Percentiles rank a stretch among this genome's conserved stretches.
Evolutionary conservation across 2,888 invertebrate species (phyloP).

Genomic region (Adelphocoris suturalis): DNA sequence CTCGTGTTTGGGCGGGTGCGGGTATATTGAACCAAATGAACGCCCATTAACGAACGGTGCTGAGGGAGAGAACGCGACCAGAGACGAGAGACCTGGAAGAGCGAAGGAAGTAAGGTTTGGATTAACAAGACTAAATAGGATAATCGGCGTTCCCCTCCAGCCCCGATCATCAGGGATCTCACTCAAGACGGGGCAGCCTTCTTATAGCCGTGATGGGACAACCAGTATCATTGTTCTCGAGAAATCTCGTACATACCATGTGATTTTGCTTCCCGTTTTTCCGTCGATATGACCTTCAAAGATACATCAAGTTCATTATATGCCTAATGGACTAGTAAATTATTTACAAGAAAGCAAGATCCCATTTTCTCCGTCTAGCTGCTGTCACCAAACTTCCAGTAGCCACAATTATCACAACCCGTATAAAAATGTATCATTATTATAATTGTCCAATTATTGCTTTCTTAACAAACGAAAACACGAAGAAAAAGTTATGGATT

Average conservation of each 20-base stretch:
- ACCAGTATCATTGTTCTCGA: not conserved
- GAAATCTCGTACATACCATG: conserved; percentile 9
- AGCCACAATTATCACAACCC: too few species aligned
- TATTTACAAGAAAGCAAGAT: too few species aligned
- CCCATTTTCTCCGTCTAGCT: too few species aligned
- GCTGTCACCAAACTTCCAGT: too few species aligned
- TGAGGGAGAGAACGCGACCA: conserved; percentile 1
- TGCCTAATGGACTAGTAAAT: too few species aligned
- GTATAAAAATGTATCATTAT: too few species aligned
- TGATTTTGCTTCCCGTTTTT: not conserved
- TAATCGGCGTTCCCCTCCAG: conserved; percentile 33
- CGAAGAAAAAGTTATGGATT: too few species aligned
- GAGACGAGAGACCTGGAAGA: conserved; percentile 48
- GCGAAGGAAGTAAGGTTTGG: conserved; percentile 41
- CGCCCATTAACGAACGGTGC: conserved; percentile 29
- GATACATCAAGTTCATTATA: too few species aligned
- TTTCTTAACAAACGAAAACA: too few species aligned
- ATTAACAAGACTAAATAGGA: conserved; percentile 58
- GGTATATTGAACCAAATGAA: conserved; percentile 50
- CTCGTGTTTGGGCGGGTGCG: conserved; percentile 21
- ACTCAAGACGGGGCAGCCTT: conserved; percentile 27
- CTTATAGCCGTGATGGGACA: not conserved
- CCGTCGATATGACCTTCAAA: too few species aligned
- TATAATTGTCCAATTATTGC: too few species aligned
- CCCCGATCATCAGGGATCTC: conserved; percentile 11